phyloP scores from a whole-genome alignment of 2,113 vertebrate species.

The Tachysurus fulvidraco region DNA sequence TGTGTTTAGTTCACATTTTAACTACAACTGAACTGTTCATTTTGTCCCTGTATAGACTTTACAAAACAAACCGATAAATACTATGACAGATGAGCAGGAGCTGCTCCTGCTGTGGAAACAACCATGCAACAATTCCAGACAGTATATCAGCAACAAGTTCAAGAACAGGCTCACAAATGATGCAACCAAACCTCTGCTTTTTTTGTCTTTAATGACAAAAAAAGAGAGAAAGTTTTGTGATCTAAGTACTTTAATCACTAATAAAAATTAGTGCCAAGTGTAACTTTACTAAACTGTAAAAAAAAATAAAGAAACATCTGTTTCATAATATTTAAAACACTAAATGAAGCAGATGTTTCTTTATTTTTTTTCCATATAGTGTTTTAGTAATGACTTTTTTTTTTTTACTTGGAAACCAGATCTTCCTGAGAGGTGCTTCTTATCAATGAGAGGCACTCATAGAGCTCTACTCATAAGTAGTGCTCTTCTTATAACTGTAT shows the following conservation, averaged over 20 bases:
- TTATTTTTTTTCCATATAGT: background rate
- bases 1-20: background rate
- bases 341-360: background rate
- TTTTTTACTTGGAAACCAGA: slow-evolving; percentile 16
- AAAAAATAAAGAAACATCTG: no score
- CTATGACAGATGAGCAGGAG: slow-evolving; percentile 1
- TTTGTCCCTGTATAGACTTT: background rate
- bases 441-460: background rate
- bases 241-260: background rate
- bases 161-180: background rate
- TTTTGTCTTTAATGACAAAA: background rate
- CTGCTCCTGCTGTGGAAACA: background rate
- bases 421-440: slow-evolving; percentile 12
- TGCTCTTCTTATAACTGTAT: background rate
- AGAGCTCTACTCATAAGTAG: background rate
- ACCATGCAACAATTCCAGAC: background rate
- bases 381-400: background rate
- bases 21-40: background rate
- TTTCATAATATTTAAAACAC: background rate
- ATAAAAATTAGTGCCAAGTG: background rate
- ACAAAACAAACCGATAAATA: background rate
- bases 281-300: no score
- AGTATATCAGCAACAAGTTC: slow-evolving; percentile 5
- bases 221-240: background rate
- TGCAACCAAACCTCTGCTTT: background rate